Evolutionary conservation across 2,113 vertebrate species (phyloP).

Genomic region (Limanda limanda): DNA sequence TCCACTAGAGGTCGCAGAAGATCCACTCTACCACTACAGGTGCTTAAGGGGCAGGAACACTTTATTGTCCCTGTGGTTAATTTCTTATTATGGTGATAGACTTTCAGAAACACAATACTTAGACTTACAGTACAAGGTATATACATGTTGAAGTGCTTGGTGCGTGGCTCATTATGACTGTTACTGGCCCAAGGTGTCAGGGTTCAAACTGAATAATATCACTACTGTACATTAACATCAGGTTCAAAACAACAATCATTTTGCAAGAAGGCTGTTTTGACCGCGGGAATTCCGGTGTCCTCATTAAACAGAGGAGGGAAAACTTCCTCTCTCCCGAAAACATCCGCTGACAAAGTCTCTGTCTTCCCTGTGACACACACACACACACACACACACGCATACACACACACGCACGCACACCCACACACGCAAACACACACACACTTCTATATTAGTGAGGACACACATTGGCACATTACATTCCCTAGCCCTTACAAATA

Average conservation of each 20-base stretch:
- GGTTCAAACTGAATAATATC: background rate
- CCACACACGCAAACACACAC: no score
- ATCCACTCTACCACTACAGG: conserved; percentile 6
- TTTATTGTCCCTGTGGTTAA: no score
- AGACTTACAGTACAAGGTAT: background rate
- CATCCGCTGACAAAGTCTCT: conserved; percentile 54
- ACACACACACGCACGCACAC: no score
- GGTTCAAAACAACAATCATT: conserved; percentile 29
- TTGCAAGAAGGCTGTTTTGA: conserved; percentile 38
- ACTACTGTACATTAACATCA: background rate
- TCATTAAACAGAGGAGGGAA: conserved; percentile 51
- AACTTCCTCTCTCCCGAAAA: conserved; percentile 62
- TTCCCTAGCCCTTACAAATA: no score
- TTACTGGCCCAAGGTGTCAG: background rate
- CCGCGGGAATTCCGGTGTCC: conserved; percentile 57
- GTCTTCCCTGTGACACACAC: no score
- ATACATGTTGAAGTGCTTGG: background rate
- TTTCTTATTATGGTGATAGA: background rate
- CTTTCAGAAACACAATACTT: background rate
- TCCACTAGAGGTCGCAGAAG: conserved; percentile 47
- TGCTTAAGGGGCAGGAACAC: background rate
- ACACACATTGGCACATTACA: no score
- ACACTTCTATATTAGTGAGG: no score
- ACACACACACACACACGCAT: background rate
- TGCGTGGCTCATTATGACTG: background rate